These are phyloP conservation scores for Tenebrosternarchus preto DNA, from an alignment of 2,113 vertebrate genomes.

Conservation along the genomic window DNA sequence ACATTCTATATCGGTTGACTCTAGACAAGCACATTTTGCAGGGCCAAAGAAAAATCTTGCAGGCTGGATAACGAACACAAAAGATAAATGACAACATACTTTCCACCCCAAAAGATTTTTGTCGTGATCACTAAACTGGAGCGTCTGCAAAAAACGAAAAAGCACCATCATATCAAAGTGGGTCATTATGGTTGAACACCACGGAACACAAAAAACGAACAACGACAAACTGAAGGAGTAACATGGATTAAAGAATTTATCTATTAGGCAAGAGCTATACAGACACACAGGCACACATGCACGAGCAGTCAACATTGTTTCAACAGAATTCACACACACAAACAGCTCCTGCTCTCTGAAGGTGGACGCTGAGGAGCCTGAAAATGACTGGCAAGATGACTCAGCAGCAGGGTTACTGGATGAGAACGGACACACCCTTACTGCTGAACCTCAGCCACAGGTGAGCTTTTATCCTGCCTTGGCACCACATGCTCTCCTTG, in stretches of 20 bases:
- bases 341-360: conserved; percentile 5
- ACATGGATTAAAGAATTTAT: conserved; percentile 4
- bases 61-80: neutral
- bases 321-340: conserved; percentile 19
- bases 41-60: neutral
- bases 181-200: conserved; percentile 42
- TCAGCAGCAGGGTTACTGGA: conserved; percentile 25
- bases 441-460: conserved; percentile 23
- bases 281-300: neutral
- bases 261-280: conserved; percentile 10
- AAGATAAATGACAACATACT: conserved; percentile 79
- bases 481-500: neutral
- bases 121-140: conserved; percentile 98
- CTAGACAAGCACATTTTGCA: neutral
- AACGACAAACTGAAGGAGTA: too few species aligned
- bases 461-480: neutral
- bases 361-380: conserved; percentile 22
- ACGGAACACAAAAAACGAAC: neutral
- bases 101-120: conserved; percentile 99
- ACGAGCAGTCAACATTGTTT: conserved; percentile 8
- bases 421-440: conserved; percentile 1
- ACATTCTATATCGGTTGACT: neutral
- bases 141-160: conserved; percentile 76
- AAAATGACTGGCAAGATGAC: conserved; percentile 49
- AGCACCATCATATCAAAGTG: conserved; percentile 33